Evolutionary conservation across 1,140 invertebrate species (phyloP), one percentile per base, ranked within the genome.

Genomic region (Idris sp.): DNA sequence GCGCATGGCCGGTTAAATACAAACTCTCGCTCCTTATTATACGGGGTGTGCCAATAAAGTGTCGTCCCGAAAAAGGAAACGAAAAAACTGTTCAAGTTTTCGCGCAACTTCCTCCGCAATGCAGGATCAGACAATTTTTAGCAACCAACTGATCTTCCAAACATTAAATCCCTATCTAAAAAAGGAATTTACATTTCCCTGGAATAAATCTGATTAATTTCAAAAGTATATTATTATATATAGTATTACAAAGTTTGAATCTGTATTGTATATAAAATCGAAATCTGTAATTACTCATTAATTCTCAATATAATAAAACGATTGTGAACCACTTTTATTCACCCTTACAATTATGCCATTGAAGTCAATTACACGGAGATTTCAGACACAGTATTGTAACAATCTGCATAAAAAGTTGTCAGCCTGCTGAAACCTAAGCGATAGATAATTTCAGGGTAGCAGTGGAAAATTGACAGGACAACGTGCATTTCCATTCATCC

Each of bases 401-500:
- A 43, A 71, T 65, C 33, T 51, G 33, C 40, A 61, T 76, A 74
- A 81, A 80, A 80, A 77, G 49, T 68, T 67, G 56, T 67, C 28
- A 76, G 69, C 68, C 58, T 40, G 67, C 77, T 80, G 59, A 77
- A 81, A 79, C 67, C 64, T 72, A 79, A 78, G 78, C 78, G 78
- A 59, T 79, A 78, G 78, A 85, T 86, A 86, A 87, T 86, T 85
- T 81, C 56, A 58, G 84, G 81, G 77, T 84, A 80, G 80, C 78
- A 76, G 78, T 30, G 46, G 79, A 87, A n/a, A 87, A 87, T 87
- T 87, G 86, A 87, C 85, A 86, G 80, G 81, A 76, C 82, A 82
- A 87, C 83, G 77, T 48, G 80, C 74, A 79, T 85, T 84, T 65
- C 82, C 76, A 87, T 87, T 88, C 84, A 86, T 80, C 84, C 80